Conservation (phyloP, 2,888 invertebrate genomes). For the Protodeltote pygarga region DNA sequence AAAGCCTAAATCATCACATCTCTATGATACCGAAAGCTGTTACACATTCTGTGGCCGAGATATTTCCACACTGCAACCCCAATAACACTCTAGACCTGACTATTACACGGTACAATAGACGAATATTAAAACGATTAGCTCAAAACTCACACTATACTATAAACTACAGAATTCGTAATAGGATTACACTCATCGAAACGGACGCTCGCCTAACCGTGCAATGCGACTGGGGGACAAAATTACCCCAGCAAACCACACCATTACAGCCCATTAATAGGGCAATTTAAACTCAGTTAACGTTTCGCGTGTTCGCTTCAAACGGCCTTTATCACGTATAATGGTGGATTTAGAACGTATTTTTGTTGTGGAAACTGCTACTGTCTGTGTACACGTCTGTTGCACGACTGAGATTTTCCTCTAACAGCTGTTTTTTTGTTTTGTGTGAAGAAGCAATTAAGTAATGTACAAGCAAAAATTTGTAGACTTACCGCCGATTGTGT, state of each 20-base stretch:
- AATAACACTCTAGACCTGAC: too few species aligned
- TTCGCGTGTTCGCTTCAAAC: constrained; percentile 62
- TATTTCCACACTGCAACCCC: too few species aligned
- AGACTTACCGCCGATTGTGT: background rate
- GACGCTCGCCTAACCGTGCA: constrained; percentile 42
- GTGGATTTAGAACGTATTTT: constrained; percentile 60
- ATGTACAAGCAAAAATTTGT: constrained; percentile 15
- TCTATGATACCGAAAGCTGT: too few species aligned
- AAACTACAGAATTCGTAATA: constrained; percentile 48
- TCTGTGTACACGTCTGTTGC: constrained; percentile 38
- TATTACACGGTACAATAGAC: constrained; percentile 4
- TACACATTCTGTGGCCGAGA: too few species aligned
- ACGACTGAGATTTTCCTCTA: constrained; percentile 33
- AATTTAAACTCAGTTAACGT: constrained; percentile 67
- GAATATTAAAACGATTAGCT: constrained; percentile 16
- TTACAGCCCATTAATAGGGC: constrained; percentile 68
- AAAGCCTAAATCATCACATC: too few species aligned
- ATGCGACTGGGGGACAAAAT: constrained; percentile 48
- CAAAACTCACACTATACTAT: constrained; percentile 17
- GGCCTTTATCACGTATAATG: constrained; percentile 68
- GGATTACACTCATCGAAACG: constrained; percentile 47
- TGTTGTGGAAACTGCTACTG: constrained; percentile 46
- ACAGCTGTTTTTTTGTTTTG: constrained; percentile 25
- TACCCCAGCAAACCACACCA: constrained; percentile 55
- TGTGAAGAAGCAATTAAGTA: constrained; percentile 14